Evolutionary conservation across 1,140 invertebrate genomes (phyloP).

Genomic region (Aethina tumida): DNA sequence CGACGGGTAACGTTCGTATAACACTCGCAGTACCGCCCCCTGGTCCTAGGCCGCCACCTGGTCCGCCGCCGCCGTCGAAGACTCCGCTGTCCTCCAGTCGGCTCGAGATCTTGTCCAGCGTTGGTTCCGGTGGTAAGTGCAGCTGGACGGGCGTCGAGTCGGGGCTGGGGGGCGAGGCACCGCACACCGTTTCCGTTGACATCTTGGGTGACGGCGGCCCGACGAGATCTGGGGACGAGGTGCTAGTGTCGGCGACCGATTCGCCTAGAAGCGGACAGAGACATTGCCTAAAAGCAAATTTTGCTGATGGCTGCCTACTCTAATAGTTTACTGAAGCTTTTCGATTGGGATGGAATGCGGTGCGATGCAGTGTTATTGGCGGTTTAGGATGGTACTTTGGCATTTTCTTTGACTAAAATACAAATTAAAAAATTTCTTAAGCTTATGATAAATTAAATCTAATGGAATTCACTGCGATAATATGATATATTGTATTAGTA

Average conservation of each 20-base stretch:
- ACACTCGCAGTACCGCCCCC: constrained; percentile 22
- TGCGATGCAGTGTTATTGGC: too few species aligned
- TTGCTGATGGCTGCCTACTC: constrained; percentile 32
- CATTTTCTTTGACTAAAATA: too few species aligned
- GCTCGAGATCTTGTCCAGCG: constrained; percentile 25
- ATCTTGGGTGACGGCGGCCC: constrained; percentile 65
- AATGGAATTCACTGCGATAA: too few species aligned
- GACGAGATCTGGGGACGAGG: constrained; percentile 73
- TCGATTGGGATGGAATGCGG: too few species aligned
- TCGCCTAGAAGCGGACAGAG: constrained; percentile 52
- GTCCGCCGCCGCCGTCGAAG: constrained; percentile 29
- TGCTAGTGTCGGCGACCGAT: constrained; percentile 82
- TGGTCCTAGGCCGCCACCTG: constrained; percentile 7
- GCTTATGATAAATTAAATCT: too few species aligned
- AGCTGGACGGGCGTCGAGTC: constrained; percentile 29
- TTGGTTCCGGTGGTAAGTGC: constrained; percentile 21
- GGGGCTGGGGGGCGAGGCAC: constrained; percentile 28
- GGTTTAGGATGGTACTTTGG: too few species aligned
- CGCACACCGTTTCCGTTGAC: constrained; percentile 38
- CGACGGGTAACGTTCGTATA: constrained; percentile 21
- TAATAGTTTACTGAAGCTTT: too few species aligned
- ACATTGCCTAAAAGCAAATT: constrained; percentile 34
- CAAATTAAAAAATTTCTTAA: too few species aligned
- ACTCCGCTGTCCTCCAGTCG: constrained; percentile 29
- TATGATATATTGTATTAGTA: too few species aligned